Conservation (phyloP, 2,888 invertebrate species). For the Dichetophora obliterata region DNA sequence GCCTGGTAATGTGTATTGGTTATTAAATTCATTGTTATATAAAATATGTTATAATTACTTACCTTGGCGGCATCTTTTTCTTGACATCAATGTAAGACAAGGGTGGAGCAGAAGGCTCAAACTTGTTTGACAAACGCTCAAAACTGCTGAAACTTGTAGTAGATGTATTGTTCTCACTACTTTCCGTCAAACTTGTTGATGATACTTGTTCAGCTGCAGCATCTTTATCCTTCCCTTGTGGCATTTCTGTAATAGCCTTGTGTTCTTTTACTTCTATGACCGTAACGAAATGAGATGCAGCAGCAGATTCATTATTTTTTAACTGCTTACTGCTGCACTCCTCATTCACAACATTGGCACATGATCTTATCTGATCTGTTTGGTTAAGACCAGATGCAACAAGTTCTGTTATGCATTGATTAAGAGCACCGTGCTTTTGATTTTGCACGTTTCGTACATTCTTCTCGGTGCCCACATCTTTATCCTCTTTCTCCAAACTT, state of each 20-base stretch:
- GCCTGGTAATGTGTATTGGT: slow-evolving; percentile 66
- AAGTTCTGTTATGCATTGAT: slow-evolving; percentile 80
- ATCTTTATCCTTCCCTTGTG: neutral
- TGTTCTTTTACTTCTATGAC: slow-evolving; percentile 90
- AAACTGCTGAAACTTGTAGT: slow-evolving; percentile 64
- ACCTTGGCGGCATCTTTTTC: slow-evolving; percentile 78
- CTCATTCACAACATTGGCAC: slow-evolving; percentile 63
- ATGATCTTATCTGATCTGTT: slow-evolving; percentile 45
- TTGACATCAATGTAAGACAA: slow-evolving; percentile 72
- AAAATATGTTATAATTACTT: slow-evolving; percentile 46
- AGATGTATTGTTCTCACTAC: slow-evolving; percentile 43
- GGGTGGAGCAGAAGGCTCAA: slow-evolving; percentile 66
- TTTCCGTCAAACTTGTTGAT: slow-evolving; percentile 33
- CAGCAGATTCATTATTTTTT: slow-evolving; percentile 35
- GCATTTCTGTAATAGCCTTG: slow-evolving; percentile 58
- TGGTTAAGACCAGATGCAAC: slow-evolving; percentile 70
- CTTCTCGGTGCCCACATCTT: slow-evolving; percentile 67
- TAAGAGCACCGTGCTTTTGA: slow-evolving; percentile 66
- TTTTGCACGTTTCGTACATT: slow-evolving; percentile 60
- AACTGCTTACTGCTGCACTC: slow-evolving; percentile 38
- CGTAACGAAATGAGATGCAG: slow-evolving; percentile 79
- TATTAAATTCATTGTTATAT: neutral
- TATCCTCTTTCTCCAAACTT: slow-evolving; percentile 62
- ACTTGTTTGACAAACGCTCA: slow-evolving; percentile 55
- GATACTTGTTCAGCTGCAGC: neutral